Conservation (phyloP, 1,140 invertebrate species). For the Gryon sp. region DNA sequence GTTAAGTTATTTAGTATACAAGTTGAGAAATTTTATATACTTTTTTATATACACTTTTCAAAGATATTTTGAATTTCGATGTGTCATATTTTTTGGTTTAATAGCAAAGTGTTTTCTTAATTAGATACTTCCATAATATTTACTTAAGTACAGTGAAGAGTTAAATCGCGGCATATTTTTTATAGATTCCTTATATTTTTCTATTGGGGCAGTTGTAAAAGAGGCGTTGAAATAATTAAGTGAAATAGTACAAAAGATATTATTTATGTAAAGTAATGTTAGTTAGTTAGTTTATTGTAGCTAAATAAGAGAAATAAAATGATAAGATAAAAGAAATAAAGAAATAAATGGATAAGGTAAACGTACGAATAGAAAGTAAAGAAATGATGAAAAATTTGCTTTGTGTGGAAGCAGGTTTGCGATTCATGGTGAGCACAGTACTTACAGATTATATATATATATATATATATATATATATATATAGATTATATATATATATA, state of each 20-base stretch:
- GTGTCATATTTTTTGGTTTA: too few species aligned
- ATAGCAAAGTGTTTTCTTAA: too few species aligned
- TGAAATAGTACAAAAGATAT: constrained; percentile 31
- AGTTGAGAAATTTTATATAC: too few species aligned
- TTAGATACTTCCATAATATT: too few species aligned
- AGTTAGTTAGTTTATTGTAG: background rate
- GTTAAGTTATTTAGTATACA: too few species aligned
- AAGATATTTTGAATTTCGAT: too few species aligned
- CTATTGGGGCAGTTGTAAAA: constrained; percentile 16
- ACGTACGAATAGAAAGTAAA: background rate
- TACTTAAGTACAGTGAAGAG: too few species aligned
- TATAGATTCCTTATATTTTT: constrained; percentile 31
- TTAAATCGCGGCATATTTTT: background rate
- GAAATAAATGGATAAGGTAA: too few species aligned
- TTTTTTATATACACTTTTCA: too few species aligned
- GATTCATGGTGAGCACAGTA: constrained; percentile 4
- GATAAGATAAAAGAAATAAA: background rate
- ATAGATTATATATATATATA: too few species aligned
- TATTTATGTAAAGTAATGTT: constrained; percentile 31
- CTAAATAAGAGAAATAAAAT: background rate
- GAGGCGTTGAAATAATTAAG: background rate
- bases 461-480: too few species aligned
- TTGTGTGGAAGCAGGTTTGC: constrained; percentile 13
- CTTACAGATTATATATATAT: too few species aligned
- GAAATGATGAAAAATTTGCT: background rate